These are phyloP conservation scores for Phengaris alcon DNA, from an alignment of 2,888 invertebrate genomes.

Conservation along the genomic window DNA sequence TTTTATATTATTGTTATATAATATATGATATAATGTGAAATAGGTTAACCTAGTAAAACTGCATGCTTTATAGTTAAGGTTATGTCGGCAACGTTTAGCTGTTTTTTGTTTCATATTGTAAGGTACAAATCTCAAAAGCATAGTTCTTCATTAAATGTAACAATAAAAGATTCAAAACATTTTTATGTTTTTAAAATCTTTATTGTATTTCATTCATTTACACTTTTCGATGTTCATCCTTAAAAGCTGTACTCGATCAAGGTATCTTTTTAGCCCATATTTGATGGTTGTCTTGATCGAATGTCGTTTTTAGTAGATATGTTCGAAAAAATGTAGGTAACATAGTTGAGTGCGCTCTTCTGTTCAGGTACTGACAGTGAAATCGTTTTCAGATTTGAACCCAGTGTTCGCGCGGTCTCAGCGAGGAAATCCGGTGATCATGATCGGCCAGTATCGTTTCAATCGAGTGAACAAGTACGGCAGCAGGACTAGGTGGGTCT, in stretches of 20 bases:
- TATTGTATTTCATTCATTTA: neutral
- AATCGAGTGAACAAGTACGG: slow-evolving; percentile 73
- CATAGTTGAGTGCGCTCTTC: neutral
- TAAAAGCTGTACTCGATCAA: neutral
- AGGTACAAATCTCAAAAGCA: neutral
- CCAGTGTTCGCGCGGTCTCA: slow-evolving; percentile 72
- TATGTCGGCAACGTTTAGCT: neutral
- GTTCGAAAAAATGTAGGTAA: too few relatives aligned
- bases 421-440: slow-evolving; percentile 72
- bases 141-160: neutral
- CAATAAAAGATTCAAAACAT: neutral
- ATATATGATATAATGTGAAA: neutral
- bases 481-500: slow-evolving; percentile 69
- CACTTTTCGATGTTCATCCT: neutral
- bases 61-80: neutral
- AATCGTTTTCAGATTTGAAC: slow-evolving; percentile 63
- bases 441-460: slow-evolving; percentile 73
- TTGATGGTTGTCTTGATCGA: too few relatives aligned
- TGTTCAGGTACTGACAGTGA: slow-evolving; percentile 43
- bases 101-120: neutral
- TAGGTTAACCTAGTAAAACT: neutral
- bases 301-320: too few relatives aligned
- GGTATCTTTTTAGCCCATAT: too few relatives aligned
- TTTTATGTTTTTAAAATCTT: neutral
- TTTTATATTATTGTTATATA: neutral